phyloP scores from a whole-genome alignment of 2,888 invertebrate genomes.

The Trachelus tabidus region DNA sequence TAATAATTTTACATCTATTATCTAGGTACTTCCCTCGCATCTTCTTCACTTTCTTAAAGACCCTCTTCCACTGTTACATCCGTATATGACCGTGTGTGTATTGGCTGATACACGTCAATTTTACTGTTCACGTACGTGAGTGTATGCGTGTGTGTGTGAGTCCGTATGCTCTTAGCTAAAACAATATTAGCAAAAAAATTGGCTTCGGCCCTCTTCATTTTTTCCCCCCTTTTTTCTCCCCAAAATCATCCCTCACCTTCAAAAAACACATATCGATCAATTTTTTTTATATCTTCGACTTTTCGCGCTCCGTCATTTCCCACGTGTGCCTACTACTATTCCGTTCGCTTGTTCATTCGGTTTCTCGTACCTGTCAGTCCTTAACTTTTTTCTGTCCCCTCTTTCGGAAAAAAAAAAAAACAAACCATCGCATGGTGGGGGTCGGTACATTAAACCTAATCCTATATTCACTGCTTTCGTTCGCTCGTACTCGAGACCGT shows the following conservation, averaged over 20 bases:
- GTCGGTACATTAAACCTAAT: conserved; percentile 32
- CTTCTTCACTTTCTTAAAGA: conserved; percentile 7
- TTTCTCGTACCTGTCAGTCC: neutral
- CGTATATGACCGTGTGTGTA: conserved; percentile 6
- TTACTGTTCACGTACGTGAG: conserved; percentile 3
- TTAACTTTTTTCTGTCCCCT: neutral
- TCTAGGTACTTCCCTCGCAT: conserved; percentile 46
- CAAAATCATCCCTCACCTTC: neutral
- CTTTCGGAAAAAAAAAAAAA: neutral
- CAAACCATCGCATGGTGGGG: neutral
- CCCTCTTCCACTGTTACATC: neutral
- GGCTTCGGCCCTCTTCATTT: neutral
- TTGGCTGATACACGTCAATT: conserved; percentile 12
- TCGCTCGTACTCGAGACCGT: conserved; percentile 16
- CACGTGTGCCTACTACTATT: neutral
- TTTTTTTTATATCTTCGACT: conserved; percentile 9
- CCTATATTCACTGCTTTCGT: conserved; percentile 33
- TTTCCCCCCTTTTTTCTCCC: neutral
- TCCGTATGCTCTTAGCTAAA: conserved; percentile 14
- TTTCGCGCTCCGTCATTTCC: conserved; percentile 6
- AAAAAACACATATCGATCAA: neutral
- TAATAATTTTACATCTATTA: conserved; percentile 56
- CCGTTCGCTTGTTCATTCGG: neutral
- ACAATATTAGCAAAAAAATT: conserved; percentile 7
- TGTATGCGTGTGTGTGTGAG: conserved; percentile 14